Evolutionary conservation across 2,888 invertebrate species (phyloP).

Genomic region (Oscheius myriophilus): DNA sequence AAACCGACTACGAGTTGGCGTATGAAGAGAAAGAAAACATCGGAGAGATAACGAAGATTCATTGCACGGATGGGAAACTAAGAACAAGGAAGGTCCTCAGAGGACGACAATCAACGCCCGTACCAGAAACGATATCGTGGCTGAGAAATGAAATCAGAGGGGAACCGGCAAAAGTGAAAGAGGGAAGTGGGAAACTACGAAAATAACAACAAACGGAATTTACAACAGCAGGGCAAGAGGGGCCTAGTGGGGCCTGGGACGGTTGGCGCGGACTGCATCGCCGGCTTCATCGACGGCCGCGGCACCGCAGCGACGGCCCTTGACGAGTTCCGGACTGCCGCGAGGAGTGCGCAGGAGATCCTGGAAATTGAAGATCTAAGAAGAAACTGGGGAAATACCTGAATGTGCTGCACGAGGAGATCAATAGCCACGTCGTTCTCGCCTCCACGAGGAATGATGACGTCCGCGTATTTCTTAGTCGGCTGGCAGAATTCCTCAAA

Average conservation of each 20-base stretch:
- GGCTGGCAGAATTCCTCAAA: constrained; percentile 83
- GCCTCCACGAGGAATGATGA: constrained; percentile 97
- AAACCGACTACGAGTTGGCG: too few relatives aligned
- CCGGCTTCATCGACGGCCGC: background rate
- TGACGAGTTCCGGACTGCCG: constrained; percentile 34
- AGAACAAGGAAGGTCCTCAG: too few relatives aligned
- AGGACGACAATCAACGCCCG: too few relatives aligned
- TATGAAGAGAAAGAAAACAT: too few relatives aligned
- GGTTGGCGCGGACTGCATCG: constrained; percentile 16
- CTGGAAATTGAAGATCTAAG: constrained; percentile 17
- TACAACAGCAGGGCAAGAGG: background rate
- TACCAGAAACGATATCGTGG: too few relatives aligned
- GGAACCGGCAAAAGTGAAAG: background rate
- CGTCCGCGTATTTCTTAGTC: constrained; percentile 99
- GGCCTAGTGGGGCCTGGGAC: constrained; percentile 14
- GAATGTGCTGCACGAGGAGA: constrained; percentile 94
- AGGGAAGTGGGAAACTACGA: background rate
- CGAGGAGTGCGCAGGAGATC: constrained; percentile 39
- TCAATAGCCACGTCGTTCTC: constrained; percentile 96
- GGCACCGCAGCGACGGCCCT: background rate
- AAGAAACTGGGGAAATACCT: constrained; percentile 73
- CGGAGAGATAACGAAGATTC: too few relatives aligned
- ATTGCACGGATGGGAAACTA: too few relatives aligned
- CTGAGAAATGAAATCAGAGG: background rate
- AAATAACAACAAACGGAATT: background rate